phyloP scores from a whole-genome alignment of 2,888 invertebrate genomes.

The Rotaria magnacalcarata region DNA sequence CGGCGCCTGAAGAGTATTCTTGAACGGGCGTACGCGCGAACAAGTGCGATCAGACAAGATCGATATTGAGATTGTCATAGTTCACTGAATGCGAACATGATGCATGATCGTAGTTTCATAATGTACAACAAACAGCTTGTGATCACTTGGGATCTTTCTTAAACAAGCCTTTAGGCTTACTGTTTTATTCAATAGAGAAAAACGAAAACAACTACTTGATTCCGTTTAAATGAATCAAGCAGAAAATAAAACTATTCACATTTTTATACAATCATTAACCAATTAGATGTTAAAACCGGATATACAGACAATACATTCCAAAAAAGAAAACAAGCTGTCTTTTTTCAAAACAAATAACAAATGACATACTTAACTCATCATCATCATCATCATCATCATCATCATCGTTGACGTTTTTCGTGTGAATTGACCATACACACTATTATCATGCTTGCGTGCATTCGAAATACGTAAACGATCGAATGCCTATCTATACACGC shows the following conservation, averaged over 20 bases:
- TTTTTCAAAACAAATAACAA: not conserved
- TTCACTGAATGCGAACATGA: not conserved
- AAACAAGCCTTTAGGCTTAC: not conserved
- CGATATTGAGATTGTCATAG: conserved; percentile 14
- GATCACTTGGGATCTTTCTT: not conserved
- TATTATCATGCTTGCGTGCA: conserved; percentile 14
- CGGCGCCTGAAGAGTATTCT: not conserved
- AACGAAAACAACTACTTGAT: not conserved
- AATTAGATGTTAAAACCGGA: not conserved
- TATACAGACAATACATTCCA: not conserved
- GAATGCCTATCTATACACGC: not conserved
- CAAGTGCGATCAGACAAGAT: not conserved
- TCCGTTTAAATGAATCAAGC: not conserved
- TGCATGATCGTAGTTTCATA: not conserved
- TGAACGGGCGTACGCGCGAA: not conserved
- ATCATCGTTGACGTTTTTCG: not conserved
- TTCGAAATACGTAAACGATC: not conserved
- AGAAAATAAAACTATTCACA: not conserved
- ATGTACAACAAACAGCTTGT: not conserved
- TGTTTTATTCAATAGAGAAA: not conserved
- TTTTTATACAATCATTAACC: conserved; percentile 3
- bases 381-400: conserved; percentile 4
- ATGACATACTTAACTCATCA: conserved; percentile 14
- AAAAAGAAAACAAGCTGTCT: not conserved
- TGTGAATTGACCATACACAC: conserved; percentile 5